Evolutionary conservation across 1,140 invertebrate genomes (phyloP).

Genomic region (Zophobas atratus): DNA sequence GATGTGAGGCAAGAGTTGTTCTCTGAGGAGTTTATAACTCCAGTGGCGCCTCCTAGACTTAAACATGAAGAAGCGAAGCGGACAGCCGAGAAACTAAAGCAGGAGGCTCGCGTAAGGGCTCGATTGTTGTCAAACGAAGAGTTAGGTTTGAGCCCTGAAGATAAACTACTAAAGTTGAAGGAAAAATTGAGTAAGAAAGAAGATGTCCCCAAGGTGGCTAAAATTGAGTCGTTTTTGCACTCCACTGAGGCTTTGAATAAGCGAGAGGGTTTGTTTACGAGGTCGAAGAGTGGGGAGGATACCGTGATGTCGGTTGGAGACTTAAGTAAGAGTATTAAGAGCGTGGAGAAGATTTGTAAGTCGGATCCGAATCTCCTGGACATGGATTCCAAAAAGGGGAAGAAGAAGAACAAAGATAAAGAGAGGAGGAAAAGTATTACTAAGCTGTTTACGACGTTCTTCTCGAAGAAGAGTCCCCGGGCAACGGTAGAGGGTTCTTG

Average conservation of each 20-base stretch:
- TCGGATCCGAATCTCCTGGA: constrained; percentile 75
- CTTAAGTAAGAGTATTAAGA: constrained; percentile 25
- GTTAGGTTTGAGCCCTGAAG: constrained; percentile 76
- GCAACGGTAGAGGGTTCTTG: constrained; percentile 68
- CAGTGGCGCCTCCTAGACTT: constrained; percentile 68
- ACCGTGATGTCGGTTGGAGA: constrained; percentile 60
- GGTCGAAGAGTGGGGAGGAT: constrained; percentile 61
- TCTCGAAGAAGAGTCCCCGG: constrained; percentile 74
- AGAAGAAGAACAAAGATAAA: constrained; percentile 74
- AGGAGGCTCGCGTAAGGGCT: constrained; percentile 78
- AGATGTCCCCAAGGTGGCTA: constrained; percentile 53
- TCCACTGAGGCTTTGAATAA: constrained; percentile 62
- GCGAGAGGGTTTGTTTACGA: constrained; percentile 60
- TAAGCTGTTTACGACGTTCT: constrained; percentile 87
- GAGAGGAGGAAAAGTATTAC: constrained; percentile 87
- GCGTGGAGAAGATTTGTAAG: constrained; percentile 66
- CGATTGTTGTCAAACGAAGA: constrained; percentile 79
- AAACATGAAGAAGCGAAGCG: constrained; percentile 70
- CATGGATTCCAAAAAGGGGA: constrained; percentile 63
- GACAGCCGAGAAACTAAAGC: constrained; percentile 75
- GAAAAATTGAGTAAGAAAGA: constrained; percentile 59
- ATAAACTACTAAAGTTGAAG: constrained; percentile 72
- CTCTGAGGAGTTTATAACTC: constrained; percentile 67
- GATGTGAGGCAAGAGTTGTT: constrained; percentile 61
- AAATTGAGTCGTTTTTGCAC: constrained; percentile 56